Base-by-base conservation (phyloP, 2,888 invertebrate genomes). In the Hydrotaea diabolus region DNA sequence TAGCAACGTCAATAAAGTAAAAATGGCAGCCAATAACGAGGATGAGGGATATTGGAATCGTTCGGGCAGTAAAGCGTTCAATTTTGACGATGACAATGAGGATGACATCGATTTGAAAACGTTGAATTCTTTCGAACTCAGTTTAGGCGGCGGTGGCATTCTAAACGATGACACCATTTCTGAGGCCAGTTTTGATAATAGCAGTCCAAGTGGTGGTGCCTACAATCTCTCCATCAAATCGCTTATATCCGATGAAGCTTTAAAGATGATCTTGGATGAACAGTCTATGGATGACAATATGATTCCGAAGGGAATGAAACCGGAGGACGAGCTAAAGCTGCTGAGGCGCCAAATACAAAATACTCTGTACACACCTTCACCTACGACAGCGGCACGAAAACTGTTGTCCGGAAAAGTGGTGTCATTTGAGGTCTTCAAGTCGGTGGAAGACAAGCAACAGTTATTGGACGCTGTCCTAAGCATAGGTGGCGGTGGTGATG, bases 21-120 rank as follows among this genome's bases (percentile, higher is more conserved):
- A 78, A 84, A 90, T 90, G 89, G 31, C 3, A 7, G 74, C 75
- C 15, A 88, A 88, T 72, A 91, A 92, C 89, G 94, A 95, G 83
- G 95, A 95, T 72, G 95, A 95, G 82, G 96, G 95, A 88, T 97
- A 95, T 92, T 97, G 97, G 97, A 95, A 96, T 90, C 95, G 94
- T 88, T 95, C 95, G 15, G 94, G 95, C 0, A 95, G 94, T 86
- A 31, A 31, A 31, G 95, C 95, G 0, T 96, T 96, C 87, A 95
- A 94, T 90, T 97, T 97, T 90, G 96, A 96, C 87, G 96, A 96
- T 87, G 96, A 96, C 83, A 96, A 96, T 87, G 95, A 96, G 88
- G 95, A 86, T 46, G 82, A 74, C 57, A 53, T 21, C n/a, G 77
- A 79, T 46, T 75, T 43, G 76, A 85, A 57, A 26, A 86, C 23